These are phyloP conservation scores for Pseudomyrmex pallidus DNA, from an alignment of 1,140 invertebrate genomes.

Conservation along the genomic window DNA sequence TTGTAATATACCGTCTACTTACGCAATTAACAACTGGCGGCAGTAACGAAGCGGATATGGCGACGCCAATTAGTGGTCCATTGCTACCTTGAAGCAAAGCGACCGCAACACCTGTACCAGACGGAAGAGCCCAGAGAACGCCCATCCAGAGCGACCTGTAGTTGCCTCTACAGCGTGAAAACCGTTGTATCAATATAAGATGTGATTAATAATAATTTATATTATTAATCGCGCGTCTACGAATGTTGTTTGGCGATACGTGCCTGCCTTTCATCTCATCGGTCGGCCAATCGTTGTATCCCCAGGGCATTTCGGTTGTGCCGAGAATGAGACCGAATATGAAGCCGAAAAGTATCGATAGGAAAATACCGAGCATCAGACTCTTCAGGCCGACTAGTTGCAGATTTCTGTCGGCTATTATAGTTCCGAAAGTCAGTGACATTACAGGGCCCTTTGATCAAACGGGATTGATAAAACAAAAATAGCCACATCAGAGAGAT, in stretches of 20 bases:
- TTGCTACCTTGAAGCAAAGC: constrained; percentile 93
- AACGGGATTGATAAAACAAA: background rate
- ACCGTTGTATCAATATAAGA: background rate
- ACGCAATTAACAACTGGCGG: constrained; percentile 95
- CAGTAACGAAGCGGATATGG: constrained; percentile 94
- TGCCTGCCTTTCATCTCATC: constrained; percentile 92
- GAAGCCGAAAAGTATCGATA: constrained; percentile 92
- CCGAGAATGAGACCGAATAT: constrained; percentile 91
- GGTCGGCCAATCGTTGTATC: constrained; percentile 91
- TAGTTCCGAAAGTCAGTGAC: constrained; percentile 93
- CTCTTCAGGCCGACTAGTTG: constrained; percentile 89
- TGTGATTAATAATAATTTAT: no score
- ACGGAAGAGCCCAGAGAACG: constrained; percentile 89
- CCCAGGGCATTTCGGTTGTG: constrained; percentile 91
- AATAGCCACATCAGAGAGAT: no score
- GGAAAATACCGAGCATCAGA: constrained; percentile 89
- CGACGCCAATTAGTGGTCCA: constrained; percentile 94
- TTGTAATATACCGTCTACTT: constrained; percentile 78
- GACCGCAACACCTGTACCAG: constrained; percentile 93
- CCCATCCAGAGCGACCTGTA: constrained; percentile 90
- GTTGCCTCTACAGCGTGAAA: constrained; percentile 86
- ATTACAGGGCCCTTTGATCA: constrained; percentile 90
- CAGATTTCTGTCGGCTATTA: constrained; percentile 90
- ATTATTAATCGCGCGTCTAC: no score
- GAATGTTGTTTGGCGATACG: constrained; percentile 18